Evolutionary conservation across 2,797 vertebrate species (phyloP), one percentile per base, ranked within the genome.

Genomic region (Silurus aristotelis): DNA sequence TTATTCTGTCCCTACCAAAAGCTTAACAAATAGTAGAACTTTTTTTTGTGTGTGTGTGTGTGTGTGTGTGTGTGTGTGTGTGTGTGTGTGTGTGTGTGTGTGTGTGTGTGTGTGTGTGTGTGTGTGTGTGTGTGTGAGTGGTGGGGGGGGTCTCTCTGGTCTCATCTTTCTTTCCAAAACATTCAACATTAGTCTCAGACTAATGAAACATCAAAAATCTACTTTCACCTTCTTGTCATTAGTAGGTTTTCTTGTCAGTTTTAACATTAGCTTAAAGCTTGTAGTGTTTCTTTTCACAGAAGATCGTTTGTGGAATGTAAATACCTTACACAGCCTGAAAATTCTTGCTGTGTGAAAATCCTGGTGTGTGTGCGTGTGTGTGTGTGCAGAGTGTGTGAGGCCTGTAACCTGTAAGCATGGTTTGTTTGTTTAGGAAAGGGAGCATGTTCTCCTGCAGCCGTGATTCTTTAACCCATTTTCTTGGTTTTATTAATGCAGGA

Each of bases 311-410:
- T 56, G 46, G 12, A 56, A 58, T 73, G 46, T 56, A 75, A 22
- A 55, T 6, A 14, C 6, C 52, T 82, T 25, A 46, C 52, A 80
- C 14, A 22, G 22, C 63, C 22, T 77, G 22, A 67, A 82, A 46
- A 81, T 84, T 67, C 25, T 66, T 77, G 56, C 60, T 72, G 58
- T 76, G 20, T 85, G 43, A 72, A 75, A 38, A 78, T 73, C 56
- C 71, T n/a, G 63, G 19, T 77, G 5, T 86, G 67, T 64, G 58
- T 58, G 46, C 73, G n/a, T 82, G 27, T 80, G 66, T 66, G 60
- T 75, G 76, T 31, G 73, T 27, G 67, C 73, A 56, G 55, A 56
- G 67, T 79, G n/a, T 71, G 56, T 25, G 31, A 6, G 55, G 72
- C 58, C 60, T 83, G 55, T 14, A 79, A 84, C 46, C 72, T 67